Percentiles rank a stretch among this genome's conserved stretches.
These are phyloP conservation scores for Mormyrus hasselquistii DNA, from an alignment of 2,797 vertebrate species.

Conservation along the genomic window DNA sequence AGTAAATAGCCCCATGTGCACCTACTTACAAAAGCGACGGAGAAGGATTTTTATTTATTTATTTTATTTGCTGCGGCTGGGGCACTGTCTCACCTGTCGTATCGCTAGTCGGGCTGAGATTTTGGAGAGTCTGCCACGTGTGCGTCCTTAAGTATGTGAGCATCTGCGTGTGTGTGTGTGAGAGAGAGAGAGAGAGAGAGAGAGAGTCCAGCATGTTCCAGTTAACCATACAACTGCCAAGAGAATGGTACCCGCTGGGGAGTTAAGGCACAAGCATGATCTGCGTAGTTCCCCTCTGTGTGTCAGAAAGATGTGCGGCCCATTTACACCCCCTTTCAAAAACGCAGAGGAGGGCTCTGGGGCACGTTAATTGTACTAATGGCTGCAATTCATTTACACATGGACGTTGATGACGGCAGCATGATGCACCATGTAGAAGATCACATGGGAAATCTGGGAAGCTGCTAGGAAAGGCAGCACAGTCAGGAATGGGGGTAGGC, in stretches of 20 bases:
- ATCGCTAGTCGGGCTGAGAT: background rate
- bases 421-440: background rate
- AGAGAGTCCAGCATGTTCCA: background rate
- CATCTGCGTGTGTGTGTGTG: background rate
- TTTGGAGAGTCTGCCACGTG: background rate
- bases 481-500: background rate
- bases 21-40: background rate
- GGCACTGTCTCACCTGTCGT: background rate
- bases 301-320: background rate
- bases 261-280: constrained; percentile 21
- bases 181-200: background rate
- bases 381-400: background rate
- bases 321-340: background rate
- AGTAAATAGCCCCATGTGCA: background rate
- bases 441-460: background rate
- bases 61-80: background rate
- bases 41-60: background rate
- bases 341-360: background rate
- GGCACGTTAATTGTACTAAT: background rate
- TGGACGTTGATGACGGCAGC: background rate
- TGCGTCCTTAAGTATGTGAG: background rate
- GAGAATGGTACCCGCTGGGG: background rate
- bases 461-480: background rate
- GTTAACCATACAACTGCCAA: background rate
- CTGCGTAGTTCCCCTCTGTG: background rate